Evolutionary conservation across 37 sponge, comb jelly and placozoan genomes (phyloP), one percentile per base, ranked within the genome.

Genomic region (Lycopodina hypogea): DNA sequence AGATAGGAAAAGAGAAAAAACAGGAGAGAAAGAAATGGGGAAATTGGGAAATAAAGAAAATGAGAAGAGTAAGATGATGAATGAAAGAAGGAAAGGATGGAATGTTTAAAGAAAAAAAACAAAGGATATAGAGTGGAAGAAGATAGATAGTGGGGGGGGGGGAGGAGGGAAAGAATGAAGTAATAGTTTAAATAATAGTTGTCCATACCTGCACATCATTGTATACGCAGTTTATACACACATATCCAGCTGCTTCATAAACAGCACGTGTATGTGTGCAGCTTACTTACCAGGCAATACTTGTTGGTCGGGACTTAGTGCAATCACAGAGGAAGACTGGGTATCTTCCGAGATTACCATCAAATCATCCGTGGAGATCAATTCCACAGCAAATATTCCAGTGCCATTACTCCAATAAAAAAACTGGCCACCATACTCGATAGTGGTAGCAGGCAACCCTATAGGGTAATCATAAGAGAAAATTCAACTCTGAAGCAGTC

Each of bases 361-460:
- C 34, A 74, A 50, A 1, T 60, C 3, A 23, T 18, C 40, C 19
- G 69, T 26, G 42, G 56, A 70, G 61, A 39, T 34, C 22, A 34
- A 8, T 11, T 26, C 26, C 22, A 75, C 72, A 35, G 84, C 71
- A 69, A 63, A 78, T 24, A 78, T 64, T 4, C 52, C 62, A 77
- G 37, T 2, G 0, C 40, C 63, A 37, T 28, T 74, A 24, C 63
- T 86, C 91, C 91, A 90, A 79, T 90, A 90, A 14, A 90, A 34
- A 26, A 57, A 56, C n/a, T 32, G 57, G 51, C 85, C 87, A 73
- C 85, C 79, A 11, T 78, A 15, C 2, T 82, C 78, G n/a, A 90
- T 41, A 42, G 42, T 59, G 24, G 78, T 39, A 51, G 78, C 59
- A 21, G 79, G 58, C 19, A 78, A 48, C 30, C 70, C 86, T 83